Evolutionary conservation across 2,888 invertebrate genomes (phyloP), one percentile per base, ranked within the genome.

Genomic region (Melanostoma scalare): DNA sequence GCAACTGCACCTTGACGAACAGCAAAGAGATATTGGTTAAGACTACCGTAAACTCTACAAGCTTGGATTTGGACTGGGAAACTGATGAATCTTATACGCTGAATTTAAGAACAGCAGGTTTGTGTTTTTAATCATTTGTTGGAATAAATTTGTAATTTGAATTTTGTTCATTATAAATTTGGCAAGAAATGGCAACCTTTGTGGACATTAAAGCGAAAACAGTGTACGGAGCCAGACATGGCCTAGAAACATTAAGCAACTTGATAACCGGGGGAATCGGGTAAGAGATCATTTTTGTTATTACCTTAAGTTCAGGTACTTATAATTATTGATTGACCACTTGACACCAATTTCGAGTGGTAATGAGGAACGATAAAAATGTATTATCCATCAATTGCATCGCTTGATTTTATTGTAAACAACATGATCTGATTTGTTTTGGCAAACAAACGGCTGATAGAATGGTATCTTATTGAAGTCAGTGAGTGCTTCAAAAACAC

Each of bases 191-290:
- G 30, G 90, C 91, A 79, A 91, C 94, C 2, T 91, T 91, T 63
- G 93, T 94, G 0, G 92, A 92, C 36, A 93, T 95, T 42, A 89
- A 89, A 31, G 94, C 94, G 0, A 90, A 91, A 44, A 95, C 94
- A 0, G 93, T 95, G 3, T 96, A 93, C 88, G 96, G 96, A 0
- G 95, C 94, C 0, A 93, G 96, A 0, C 95, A 96, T 87, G 96
- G 93, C 0, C 89, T 96, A 56, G 96, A 97, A 90, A 95, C 96
- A 0, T 92, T 96, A 55, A 93, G 93, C 1, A 96, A 97, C 87
- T 90, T 96, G 67, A 92, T 94, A 2, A 92, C 90, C 0, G 90
- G 90, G 30, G 89, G 89, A 50, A 76, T 61, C 9, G 86, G 75
- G 88, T 89, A 76, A 85, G 87, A 48, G 10, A 3, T 38, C 36